Evolutionary conservation across 2,888 invertebrate genomes (phyloP), one percentile per base, ranked within the genome.

Genomic region (Spialia ferax): DNA sequence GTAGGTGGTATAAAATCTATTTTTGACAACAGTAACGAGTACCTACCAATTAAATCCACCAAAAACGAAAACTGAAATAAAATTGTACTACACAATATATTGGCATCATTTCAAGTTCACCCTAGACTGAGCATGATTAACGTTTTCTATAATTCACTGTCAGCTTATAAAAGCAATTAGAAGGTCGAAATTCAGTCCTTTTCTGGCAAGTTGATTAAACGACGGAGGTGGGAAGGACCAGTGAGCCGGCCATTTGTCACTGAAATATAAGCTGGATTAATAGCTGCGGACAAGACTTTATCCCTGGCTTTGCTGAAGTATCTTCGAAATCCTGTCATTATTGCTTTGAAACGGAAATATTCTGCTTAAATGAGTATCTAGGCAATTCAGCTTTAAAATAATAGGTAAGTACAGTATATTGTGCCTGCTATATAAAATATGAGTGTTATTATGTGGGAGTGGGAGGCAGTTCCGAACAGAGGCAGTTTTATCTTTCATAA

Each of bases 101-200:
- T 0, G n/a, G 8, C 13, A 23, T 50, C 50, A 18, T 22, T 50
- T 45, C 18, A 45, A 45, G 15, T 42, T 7, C 7, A 15, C 42
- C 15, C 42, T 42, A 42, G 18, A 45, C 45, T 8, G 45, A 20
- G 45, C 45, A 52, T 52, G 52, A 55, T 55, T 7, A 29, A 55
- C 38, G 35, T 35, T 62, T 22, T 22, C 13, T 50, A 50, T 50
- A 35, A 38, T 26, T 26, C 35, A 54, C 23, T 63, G 38, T 15
- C 35, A 54, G 35, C 61, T 62, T 50, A 50, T 62, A 15, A 62
- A 62, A 50, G 35, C 29, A 32, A 62, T 62, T 62, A 26, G 6
- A n/a, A 32, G 50, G 50, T 23, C 61, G 20, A 61, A 61, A 29
- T 18, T 29, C 20, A 20, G 50, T 50, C 20, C 61, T 48, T 29